phyloP scores from a whole-genome alignment of 2,797 vertebrate genomes.

The Hirundo rustica region DNA sequence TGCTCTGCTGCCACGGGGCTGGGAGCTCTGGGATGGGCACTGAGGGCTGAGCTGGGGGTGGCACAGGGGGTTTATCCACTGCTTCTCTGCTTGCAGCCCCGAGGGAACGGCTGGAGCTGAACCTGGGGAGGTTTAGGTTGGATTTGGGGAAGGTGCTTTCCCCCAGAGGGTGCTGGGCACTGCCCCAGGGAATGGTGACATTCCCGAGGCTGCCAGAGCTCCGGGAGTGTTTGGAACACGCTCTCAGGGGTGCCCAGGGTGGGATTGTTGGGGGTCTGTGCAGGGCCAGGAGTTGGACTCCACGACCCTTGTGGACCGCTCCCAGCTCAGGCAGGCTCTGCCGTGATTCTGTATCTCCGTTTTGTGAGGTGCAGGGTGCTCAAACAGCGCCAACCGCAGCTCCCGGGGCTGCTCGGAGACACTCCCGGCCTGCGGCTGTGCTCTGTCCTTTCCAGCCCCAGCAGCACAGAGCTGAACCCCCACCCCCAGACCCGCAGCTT shows the following conservation, averaged over 20 bases:
- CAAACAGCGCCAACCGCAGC: no score
- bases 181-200: background rate
- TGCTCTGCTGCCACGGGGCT: background rate
- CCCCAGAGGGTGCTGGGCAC: background rate
- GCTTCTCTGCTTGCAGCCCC: background rate
- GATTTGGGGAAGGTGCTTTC: rapidly evolving
- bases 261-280: background rate
- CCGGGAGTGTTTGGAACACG: rapidly evolving
- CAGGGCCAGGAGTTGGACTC: rapidly evolving
- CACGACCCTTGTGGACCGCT: background rate
- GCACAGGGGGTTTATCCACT: background rate
- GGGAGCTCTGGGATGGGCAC: background rate
- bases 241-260: background rate
- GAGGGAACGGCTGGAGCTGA: rapidly evolving
- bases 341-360: background rate
- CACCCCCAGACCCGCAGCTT: rapidly evolving
- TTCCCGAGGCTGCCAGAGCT: background rate
- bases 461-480: background rate
- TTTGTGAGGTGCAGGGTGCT: rapidly evolving
- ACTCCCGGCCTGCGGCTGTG: background rate
- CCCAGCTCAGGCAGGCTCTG: background rate
- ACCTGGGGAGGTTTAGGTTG: rapidly evolving
- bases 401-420: background rate
- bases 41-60: background rate
- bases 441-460: background rate